Evolutionary conservation across 2,888 invertebrate genomes (phyloP), one percentile per base, ranked within the genome.

Genomic region (Theretra japonica): DNA sequence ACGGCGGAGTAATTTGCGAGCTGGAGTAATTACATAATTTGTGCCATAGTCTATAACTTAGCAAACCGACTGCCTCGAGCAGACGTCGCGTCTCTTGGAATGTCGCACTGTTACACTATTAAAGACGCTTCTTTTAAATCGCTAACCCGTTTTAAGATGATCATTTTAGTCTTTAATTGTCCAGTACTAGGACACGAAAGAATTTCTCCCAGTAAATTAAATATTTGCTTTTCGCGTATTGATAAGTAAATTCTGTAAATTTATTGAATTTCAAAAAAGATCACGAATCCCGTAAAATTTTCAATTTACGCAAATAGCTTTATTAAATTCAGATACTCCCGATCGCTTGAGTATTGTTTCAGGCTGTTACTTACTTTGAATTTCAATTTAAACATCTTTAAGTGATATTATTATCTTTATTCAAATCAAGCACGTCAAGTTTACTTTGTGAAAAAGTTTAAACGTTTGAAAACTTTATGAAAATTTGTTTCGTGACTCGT

Each of bases 401-500:
- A 53, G 33, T 69, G 53, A 50, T 53, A 69, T 53, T 50, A 72
- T 69, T 48, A 69, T 68, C 48, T 59, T 68, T 68, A 72, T 69
- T 69, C 59, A 69, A 60, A 60, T 60, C 30, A 60, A 69, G 33
- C 19, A 50, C 69, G 69, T 58, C 69, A 41, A 69, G 33, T 50
- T 69, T 69, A 48, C 59, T 17, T 53, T 69, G 68, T 6, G 69
- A 69, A 76, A 79, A 79, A 75, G 75, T 77, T 80, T 74, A 82
- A 83, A 77, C 79, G 79, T 86, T 85, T 80, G 81, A 78, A 78
- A 87, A 88, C 80, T 87, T 82, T 76, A 76, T 77, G 81, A 83
- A 85, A 87, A 87, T 83, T 86, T 83, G 84, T 85, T 88, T 82
- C 77, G 77, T 83, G 81, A 79, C 80, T 83, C 80, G 80, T 80